These are phyloP conservation scores for Percopsis transmontana DNA, from an alignment of 2,113 vertebrate genomes.

Conservation along the genomic window DNA sequence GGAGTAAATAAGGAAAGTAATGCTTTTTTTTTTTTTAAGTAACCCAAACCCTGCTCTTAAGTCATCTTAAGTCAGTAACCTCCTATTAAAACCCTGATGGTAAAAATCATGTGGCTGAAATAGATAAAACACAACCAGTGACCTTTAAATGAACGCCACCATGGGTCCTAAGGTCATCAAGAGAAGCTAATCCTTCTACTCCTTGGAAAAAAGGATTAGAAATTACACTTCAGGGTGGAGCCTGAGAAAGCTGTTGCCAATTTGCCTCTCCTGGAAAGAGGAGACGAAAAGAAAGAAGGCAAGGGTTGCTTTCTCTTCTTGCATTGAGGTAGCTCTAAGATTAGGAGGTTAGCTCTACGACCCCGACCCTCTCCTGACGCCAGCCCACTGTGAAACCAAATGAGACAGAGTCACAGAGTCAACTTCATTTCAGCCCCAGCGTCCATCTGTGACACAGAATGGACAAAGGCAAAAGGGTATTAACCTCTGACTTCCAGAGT, in stretches of 20 bases:
- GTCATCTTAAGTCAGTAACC: not conserved
- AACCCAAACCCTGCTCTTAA: too few relatives aligned
- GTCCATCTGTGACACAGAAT: slow-evolving; percentile 34
- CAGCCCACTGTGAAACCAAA: slow-evolving; percentile 18
- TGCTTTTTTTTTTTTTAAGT: too few relatives aligned
- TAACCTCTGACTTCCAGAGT: slow-evolving; percentile 44
- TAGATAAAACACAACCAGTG: not conserved
- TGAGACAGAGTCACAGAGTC: slow-evolving; percentile 4
- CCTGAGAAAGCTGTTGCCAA: slow-evolving; percentile 25
- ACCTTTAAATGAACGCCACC: slow-evolving; percentile 25
- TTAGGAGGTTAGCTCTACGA: slow-evolving; percentile 11
- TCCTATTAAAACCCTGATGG: not conserved
- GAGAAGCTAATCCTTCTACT: slow-evolving; percentile 24
- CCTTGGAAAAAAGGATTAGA: slow-evolving; percentile 19
- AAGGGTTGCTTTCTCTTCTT: not conserved
- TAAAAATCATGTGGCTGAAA: slow-evolving; percentile 12
- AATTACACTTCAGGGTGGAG: slow-evolving; percentile 28
- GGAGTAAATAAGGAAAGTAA: too few relatives aligned
- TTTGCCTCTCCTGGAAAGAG: slow-evolving; percentile 16
- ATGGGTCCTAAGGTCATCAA: slow-evolving; percentile 2
- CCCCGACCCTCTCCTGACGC: not conserved
- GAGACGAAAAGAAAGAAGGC: slow-evolving; percentile 14
- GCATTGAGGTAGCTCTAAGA: not conserved
- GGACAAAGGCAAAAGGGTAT: slow-evolving; percentile 24
- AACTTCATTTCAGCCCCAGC: slow-evolving; percentile 25